Percentiles rank a stretch among this genome's conserved stretches.
phyloP scores from a whole-genome alignment of 2,797 vertebrate genomes.

The Paguma larvata region DNA sequence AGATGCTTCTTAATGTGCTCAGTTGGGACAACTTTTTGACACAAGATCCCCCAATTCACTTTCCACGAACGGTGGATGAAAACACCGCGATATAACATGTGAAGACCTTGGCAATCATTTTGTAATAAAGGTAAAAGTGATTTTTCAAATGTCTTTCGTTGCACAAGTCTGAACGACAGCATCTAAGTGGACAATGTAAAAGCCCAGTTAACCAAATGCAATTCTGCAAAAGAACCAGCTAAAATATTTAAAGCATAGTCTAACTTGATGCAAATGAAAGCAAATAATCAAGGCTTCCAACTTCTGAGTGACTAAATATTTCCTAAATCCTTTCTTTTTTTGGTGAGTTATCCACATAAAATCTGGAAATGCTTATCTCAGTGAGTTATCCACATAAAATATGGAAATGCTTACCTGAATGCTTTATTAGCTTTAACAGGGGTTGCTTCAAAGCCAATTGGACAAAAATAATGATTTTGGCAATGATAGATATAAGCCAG shows the following conservation, averaged over 20 bases:
- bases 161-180: background rate
- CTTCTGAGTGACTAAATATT: slow-evolving; percentile 17
- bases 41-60: background rate
- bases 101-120: background rate
- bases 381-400: background rate
- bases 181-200: background rate
- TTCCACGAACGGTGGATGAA: background rate
- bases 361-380: slow-evolving; percentile 89
- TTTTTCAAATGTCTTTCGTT: background rate
- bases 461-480: slow-evolving; percentile 99
- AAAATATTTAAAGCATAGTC: background rate
- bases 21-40: background rate
- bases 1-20: slow-evolving; percentile 12
- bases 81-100: background rate
- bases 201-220: background rate
- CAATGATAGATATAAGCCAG: slow-evolving; percentile 99
- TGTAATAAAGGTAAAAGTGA: background rate
- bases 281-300: background rate
- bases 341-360: background rate
- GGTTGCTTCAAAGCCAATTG: slow-evolving; percentile 98
- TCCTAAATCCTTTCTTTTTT: slow-evolving; percentile 40
- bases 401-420: slow-evolving; percentile 92
- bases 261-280: background rate
- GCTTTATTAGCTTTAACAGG: slow-evolving; percentile 97
- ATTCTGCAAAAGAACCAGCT: background rate